Evolutionary conservation across 2,888 invertebrate species (phyloP).

Genomic region (Meteorus colon): DNA sequence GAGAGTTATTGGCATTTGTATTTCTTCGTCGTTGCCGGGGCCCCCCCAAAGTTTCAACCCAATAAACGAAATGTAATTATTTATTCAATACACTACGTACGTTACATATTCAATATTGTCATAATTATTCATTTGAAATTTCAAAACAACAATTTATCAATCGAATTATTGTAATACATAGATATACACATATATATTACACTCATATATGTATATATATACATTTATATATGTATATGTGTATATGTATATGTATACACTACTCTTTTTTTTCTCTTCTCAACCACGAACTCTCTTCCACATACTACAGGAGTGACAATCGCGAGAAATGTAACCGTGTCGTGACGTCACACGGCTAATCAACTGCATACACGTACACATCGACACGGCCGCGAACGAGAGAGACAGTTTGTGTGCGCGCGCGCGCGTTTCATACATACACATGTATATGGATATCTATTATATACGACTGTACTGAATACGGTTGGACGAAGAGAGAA

Average conservation of each 20-base stretch:
- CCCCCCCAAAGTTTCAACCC: slow-evolving; percentile 23
- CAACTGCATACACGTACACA: slow-evolving; percentile 67
- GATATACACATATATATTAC: no score
- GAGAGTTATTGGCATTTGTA: slow-evolving; percentile 61
- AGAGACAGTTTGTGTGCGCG: slow-evolving; percentile 42
- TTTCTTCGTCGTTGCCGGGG: slow-evolving; percentile 48
- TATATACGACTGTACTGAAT: slow-evolving; percentile 26
- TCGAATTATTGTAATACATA: no score
- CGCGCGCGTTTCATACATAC: slow-evolving; percentile 22
- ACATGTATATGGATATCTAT: slow-evolving; percentile 30
- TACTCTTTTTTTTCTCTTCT: no score
- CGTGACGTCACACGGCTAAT: slow-evolving; percentile 71
- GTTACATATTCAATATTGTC: slow-evolving; percentile 7
- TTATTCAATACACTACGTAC: not conserved
- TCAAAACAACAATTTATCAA: not conserved
- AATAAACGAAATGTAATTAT: slow-evolving; percentile 23
- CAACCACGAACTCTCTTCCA: slow-evolving; percentile 26
- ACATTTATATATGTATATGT: no score
- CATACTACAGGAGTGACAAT: slow-evolving; percentile 62
- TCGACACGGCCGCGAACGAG: slow-evolving; percentile 33
- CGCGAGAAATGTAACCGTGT: slow-evolving; percentile 69
- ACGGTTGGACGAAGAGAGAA: no score
- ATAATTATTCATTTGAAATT: not conserved
- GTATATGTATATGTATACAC: no score
- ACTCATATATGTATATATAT: no score